Base-by-base conservation (phyloP, 2,888 invertebrate genomes). In the Griposia aprilina region DNA sequence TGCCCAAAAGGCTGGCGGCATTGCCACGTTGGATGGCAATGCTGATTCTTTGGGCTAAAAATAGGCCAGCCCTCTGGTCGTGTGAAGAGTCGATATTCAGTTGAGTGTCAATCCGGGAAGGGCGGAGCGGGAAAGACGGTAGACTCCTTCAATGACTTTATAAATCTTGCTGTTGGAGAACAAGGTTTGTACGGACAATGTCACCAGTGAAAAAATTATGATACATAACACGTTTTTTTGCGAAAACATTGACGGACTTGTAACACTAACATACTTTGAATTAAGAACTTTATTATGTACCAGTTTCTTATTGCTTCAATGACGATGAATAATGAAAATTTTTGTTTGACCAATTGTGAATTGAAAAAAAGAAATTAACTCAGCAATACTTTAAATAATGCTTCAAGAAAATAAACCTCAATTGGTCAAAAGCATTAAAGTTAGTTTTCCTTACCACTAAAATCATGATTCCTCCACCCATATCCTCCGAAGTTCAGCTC, bases 401-500 rank as follows among this genome's bases (percentile, higher is more conserved):
- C 41, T 55, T 30, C 30, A 7, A 71, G 30, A 71, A 70, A 41
- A 41, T 55, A n/a, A 30, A 48, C 23, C 5, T 45, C 7, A 57
- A 41, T n/a, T 15, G 8, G 17, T n/a, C 6, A 50, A 63, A 36
- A 55, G 2, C 1, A 15, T 45, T 26, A 23, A 68, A 68, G 17
- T n/a, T 30, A 68, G 94, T 50, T 0, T 20, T 41, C 6, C 97
- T 97, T 94, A 99, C 99, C 98, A 92, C 98, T 98, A 84, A 99
- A 97, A 82, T 98, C 97, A 91, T 98, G 97, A 74, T 97, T 97
- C 90, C 99, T 97, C 97, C 98, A 97, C 8, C 99, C 99, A 90
- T 98, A 98, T 6, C 98, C 98, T 6, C 98, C 98, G 4, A 90
- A 86, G 93, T 99, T 98, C 57, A 99, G 94, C 88, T 98, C 98